These are phyloP conservation scores for Scaptodrosophila latifasciaeformis DNA, from an alignment of 2,888 invertebrate genomes.

Conservation along the genomic window DNA sequence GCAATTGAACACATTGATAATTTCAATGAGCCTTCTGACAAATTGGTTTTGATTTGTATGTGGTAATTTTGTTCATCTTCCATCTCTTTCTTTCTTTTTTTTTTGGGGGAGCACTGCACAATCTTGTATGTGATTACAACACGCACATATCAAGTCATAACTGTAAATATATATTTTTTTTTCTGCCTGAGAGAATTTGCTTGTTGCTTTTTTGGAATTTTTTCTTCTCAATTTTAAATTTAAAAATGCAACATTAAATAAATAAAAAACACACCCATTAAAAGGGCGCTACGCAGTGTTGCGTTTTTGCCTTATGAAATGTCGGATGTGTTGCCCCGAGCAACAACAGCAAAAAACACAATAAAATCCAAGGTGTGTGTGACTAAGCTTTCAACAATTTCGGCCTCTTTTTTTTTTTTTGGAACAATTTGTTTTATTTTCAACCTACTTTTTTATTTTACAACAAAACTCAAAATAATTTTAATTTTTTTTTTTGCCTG, in stretches of 20 bases:
- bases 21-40: conserved; percentile 58
- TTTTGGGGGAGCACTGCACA: too few relatives aligned
- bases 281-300: too few relatives aligned
- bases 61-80: conserved; percentile 5
- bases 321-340: too few relatives aligned
- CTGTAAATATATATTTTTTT: conserved; percentile 37
- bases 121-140: conserved; percentile 42
- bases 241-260: conserved; percentile 25
- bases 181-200: conserved; percentile 52
- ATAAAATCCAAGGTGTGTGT: conserved; percentile 61
- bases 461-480: conserved; percentile 19
- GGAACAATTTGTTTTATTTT: conserved; percentile 31
- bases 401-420: too few relatives aligned
- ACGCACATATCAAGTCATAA: conserved; percentile 26
- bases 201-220: conserved; percentile 39
- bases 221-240: conserved; percentile 58
- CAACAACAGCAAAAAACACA: conserved; percentile 33
- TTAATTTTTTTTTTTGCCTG: conserved; percentile 42
- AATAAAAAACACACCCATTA: not conserved
- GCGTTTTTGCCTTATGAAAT: too few relatives aligned
- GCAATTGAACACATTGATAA: conserved; percentile 59
- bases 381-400: conserved; percentile 60
- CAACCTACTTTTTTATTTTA: conserved; percentile 16
- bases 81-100: not conserved
- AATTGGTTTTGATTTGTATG: conserved; percentile 60